Conservation (phyloP, 2,888 invertebrate species). For the Pachydiplax longipennis region DNA sequence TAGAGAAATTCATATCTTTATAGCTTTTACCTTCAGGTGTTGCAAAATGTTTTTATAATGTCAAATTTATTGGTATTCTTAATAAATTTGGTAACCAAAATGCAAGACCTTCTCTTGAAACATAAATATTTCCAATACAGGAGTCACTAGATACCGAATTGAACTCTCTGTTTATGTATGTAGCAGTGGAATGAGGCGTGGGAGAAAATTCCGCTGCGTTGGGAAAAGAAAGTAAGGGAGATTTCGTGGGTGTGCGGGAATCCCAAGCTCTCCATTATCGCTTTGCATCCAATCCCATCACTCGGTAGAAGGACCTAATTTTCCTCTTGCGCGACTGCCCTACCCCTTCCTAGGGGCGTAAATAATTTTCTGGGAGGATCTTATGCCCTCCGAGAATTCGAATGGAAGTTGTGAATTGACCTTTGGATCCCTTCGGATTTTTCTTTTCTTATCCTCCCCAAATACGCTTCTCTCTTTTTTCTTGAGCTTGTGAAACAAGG, state of each 20-base stretch:
- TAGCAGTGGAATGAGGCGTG: no score
- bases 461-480: not conserved
- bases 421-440: not conserved
- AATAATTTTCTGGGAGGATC: slow-evolving; percentile 22
- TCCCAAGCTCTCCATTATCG: slow-evolving; percentile 8
- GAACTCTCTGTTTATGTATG: no score
- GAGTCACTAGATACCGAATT: no score
- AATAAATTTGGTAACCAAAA: no score
- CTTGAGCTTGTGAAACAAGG: not conserved
- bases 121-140: no score
- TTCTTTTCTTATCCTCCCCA: not conserved
- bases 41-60: no score
- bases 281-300: slow-evolving; percentile 25
- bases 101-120: no score
- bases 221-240: not conserved
- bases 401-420: not conserved
- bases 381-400: slow-evolving; percentile 9
- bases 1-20: no score
- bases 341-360: not conserved
- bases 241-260: not conserved
- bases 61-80: no score
- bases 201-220: not conserved
- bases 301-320: slow-evolving; percentile 5
- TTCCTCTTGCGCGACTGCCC: not conserved
- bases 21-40: no score